Conservation (phyloP, 2,113 vertebrate species). For the Hippolais icterina region DNA sequence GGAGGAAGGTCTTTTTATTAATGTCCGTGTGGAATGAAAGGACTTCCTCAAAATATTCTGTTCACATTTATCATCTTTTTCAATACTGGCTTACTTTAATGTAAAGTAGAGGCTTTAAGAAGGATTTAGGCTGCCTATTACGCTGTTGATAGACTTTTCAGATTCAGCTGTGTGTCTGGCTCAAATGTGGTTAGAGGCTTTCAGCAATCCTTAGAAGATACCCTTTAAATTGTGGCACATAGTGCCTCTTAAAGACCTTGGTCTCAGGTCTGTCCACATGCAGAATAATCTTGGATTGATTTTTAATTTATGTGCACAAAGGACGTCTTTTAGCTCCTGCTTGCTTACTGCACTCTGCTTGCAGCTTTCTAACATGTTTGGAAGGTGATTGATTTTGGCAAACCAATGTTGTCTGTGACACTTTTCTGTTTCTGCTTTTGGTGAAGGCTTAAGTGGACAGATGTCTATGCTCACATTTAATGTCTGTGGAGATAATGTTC, state of each 20-base stretch:
- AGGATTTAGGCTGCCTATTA: not conserved
- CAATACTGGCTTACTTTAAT: not conserved
- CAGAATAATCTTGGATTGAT: not conserved
- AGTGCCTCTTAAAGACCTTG: not conserved
- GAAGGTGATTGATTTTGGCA: not conserved
- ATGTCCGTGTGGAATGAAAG: not conserved
- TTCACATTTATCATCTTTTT: constrained; percentile 11
- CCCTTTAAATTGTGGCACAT: not conserved
- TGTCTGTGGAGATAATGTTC: not conserved
- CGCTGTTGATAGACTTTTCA: not conserved
- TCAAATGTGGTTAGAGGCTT: not conserved
- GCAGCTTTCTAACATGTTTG: not conserved
- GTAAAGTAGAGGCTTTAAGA: not conserved
- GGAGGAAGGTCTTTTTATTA: not conserved
- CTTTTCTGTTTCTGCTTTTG: not conserved
- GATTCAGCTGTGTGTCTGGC: not conserved
- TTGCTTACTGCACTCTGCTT: not conserved
- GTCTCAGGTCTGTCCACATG: not conserved
- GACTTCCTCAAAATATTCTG: not conserved
- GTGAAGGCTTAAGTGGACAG: not conserved
- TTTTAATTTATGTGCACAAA: not conserved
- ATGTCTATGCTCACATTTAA: not conserved
- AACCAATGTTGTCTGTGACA: not conserved
- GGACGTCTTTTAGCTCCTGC: not conserved
- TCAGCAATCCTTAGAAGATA: not conserved